Percentiles rank a stretch among this genome's conserved stretches.
These are phyloP conservation scores for Platichthys flesus DNA, from an alignment of 2,113 vertebrate genomes.

Conservation along the genomic window DNA sequence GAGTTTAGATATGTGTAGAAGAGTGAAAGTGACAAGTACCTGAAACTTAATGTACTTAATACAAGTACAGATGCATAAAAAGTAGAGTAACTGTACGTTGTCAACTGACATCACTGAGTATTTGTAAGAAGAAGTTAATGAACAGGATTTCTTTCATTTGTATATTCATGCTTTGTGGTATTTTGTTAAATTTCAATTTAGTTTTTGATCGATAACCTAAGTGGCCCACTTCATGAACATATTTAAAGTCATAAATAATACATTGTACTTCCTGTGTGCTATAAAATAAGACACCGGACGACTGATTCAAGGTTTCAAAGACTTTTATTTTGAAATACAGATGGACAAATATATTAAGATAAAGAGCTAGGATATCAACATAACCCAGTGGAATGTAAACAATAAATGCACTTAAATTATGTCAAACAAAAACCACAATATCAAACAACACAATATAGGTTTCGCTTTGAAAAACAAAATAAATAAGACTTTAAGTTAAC, in stretches of 20 bases:
- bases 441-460: slow-evolving; percentile 74
- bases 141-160: too few relatives aligned
- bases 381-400: slow-evolving; percentile 79
- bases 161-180: too few relatives aligned
- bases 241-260: not conserved
- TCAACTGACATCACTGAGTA: too few relatives aligned
- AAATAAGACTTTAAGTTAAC: slow-evolving; percentile 87
- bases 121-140: too few relatives aligned
- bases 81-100: too few relatives aligned
- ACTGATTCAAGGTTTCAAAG: slow-evolving; percentile 25
- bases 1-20: too few relatives aligned
- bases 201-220: too few relatives aligned
- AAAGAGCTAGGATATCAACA: slow-evolving; percentile 70
- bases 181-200: too few relatives aligned
- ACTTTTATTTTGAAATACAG: slow-evolving; percentile 81
- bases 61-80: too few relatives aligned
- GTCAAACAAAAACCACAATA: slow-evolving; percentile 64
- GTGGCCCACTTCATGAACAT: too few relatives aligned
- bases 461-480: slow-evolving; percentile 71
- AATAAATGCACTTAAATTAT: slow-evolving; percentile 83
- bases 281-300: not conserved
- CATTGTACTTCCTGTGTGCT: not conserved
- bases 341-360: slow-evolving; percentile 84
- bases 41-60: too few relatives aligned
- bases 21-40: too few relatives aligned